Evolutionary conservation across 2,888 invertebrate species (phyloP), one percentile per base, ranked within the genome.

Genomic region (Ophion costatus): DNA sequence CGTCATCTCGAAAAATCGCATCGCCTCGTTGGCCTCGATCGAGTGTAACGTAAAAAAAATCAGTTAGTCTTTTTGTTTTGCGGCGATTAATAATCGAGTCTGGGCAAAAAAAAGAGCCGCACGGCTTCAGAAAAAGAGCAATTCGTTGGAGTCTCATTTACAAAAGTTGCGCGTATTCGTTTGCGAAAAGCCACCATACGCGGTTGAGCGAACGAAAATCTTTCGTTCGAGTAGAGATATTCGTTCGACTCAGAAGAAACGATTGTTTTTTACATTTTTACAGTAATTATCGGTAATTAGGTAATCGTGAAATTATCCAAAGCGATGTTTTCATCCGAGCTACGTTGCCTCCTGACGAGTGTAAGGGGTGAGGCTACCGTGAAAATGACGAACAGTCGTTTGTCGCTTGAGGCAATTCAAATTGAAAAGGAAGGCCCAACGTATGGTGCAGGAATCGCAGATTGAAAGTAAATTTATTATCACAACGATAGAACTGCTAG

Each of bases 1-100:
- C 14, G 29, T n/a, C 38, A 24, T 79, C 71, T 14, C 38, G 56
- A 71, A 64, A 79, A 22, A 63, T 79, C 33, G 42, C 70, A 22
- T 51, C 42, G 66, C 7, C 24, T 66, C 73, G 73, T 73, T 66
- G 80, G 80, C 73, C 73, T 38, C 73, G 71, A 69, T 59, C 66
- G 63, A 75, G 74, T 14, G 24, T n/a, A 14, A 20, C 14, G 29
- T 75, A 14, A 75, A 75, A 70, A 70, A 56, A 70, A 45, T 45
- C 45, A 69, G n/a, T 38, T 38, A 38, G 38, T 1, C 5, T 33
- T n/a, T 20, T 33, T 42, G 1, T 14, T 45, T 45, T 14, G 45
- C 14, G 14, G 45, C 45, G 38, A 38, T 38, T 9, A 22, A 22
- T 29, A 61, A 42, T 45, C 11, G 22, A 11, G 20, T 42, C 20